Base-by-base conservation (phyloP, 2,797 vertebrate genomes). In the Amazona finschi region DNA sequence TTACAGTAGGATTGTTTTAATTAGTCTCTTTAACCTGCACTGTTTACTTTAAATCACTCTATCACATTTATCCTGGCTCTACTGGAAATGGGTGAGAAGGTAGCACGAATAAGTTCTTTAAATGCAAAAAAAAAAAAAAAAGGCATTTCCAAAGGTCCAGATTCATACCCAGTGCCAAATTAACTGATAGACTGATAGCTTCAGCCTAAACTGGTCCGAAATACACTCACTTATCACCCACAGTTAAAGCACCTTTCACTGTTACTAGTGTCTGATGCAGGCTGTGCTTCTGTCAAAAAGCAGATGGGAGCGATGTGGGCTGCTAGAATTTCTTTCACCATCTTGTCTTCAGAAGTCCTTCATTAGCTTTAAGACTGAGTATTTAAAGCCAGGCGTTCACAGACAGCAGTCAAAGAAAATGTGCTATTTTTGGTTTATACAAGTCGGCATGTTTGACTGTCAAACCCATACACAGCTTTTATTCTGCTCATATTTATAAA, bases 231-330 rank as follows among this genome's bases (percentile, higher is more conserved):
- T 85, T 18, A 21, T 50, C 38, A 41, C 44, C 55, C 70, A 15
- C 44, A 49, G 44, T 46, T 41, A 44, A 60, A 71, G 61, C 8
- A 31, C 12, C 41, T 38, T 47, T 39, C 28, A 30, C 14, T 85
- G 69, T 52, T 44, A 47, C 47, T 55, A 38, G 22, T 17, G 52
- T 3, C 61, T 80, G 75, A 8, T 58, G 71, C 88, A 93, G 71
- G 31, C 72, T 31, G 57, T 13, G 57, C 69, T 89, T n/a, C 81
- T 85, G 71, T 5, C 61, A 62, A 41, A 50, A 33, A 67, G 81
- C 85, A 91, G 91, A 91, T 74, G 87, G 90, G 72, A 93, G 75
- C 78, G 71, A 31, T 8, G 78, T 53, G 81, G 87, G 89, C 69
- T 90, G 78, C 75, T 36, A 74, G 66, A 60, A 80, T 61, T 71